A percentile compares a stretch with the other conserved stretches of the same genome.
These are phyloP conservation scores for Ypsolopha scabrella DNA, from an alignment of 2,888 invertebrate species.

Conservation along the genomic window DNA sequence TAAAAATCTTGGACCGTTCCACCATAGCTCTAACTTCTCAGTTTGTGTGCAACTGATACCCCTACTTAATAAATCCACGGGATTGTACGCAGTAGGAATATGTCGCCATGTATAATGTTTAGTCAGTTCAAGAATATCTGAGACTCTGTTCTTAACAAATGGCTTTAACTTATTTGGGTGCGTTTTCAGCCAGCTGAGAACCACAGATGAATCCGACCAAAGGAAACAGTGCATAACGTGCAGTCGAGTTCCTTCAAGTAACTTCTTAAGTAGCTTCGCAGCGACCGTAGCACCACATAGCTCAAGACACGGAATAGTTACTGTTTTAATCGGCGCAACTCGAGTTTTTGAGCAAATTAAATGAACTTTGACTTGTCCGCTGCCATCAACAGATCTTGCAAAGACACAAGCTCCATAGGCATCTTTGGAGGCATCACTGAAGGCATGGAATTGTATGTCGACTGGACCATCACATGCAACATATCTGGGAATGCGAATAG, in stretches of 20 bases:
- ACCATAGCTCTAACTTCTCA: no score
- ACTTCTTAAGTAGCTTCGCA: background rate
- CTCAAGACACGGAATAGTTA: background rate
- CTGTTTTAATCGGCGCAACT: background rate
- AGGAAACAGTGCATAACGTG: no score
- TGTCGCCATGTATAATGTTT: background rate
- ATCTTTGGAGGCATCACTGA: background rate
- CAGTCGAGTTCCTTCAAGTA: no score
- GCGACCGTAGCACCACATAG: background rate
- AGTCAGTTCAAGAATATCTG: background rate
- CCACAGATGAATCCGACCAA: no score
- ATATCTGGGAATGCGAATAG: background rate
- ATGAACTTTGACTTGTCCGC: background rate
- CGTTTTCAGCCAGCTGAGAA: background rate
- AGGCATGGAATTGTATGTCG: background rate
- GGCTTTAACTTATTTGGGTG: background rate
- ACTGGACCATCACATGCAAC: background rate
- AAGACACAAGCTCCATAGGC: background rate
- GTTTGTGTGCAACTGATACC: no score
- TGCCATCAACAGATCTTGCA: no score
- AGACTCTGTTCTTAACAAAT: no score
- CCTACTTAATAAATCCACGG: no score
- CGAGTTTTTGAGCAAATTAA: background rate
- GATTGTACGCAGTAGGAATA: background rate
- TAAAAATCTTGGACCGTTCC: no score